A percentile compares a stretch with the other conserved stretches of the same genome.
Evolutionary conservation across 2,888 invertebrate genomes (phyloP).

Genomic region (Dioctria linearis): DNA sequence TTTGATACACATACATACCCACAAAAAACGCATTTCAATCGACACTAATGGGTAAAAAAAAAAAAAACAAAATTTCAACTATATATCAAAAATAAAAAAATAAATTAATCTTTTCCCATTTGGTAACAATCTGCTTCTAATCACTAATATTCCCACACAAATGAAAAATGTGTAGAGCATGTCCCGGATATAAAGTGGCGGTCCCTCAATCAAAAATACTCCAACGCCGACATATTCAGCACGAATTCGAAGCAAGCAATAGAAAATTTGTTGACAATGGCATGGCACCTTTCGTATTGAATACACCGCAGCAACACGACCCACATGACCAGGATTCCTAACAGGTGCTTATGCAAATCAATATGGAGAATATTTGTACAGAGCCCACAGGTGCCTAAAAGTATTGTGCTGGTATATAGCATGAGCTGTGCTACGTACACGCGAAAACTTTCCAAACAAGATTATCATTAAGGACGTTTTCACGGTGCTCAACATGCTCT

Average conservation of each 20-base stretch:
- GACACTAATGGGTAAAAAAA: too few relatives aligned
- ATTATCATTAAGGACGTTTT: conserved; percentile 23
- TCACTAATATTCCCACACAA: not conserved
- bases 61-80: too few relatives aligned
- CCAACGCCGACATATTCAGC: not conserved
- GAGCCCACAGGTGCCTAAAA: conserved; percentile 35
- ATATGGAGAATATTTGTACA: conserved; percentile 16
- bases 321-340: conserved; percentile 21
- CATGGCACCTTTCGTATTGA: not conserved
- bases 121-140: not conserved
- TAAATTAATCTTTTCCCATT: not conserved
- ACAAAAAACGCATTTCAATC: too few relatives aligned
- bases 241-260: not conserved
- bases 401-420: not conserved
- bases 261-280: not conserved
- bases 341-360: conserved; percentile 44
- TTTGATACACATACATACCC: too few relatives aligned
- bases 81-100: too few relatives aligned
- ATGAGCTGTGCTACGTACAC: not conserved
- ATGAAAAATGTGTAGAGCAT: not conserved
- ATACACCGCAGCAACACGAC: not conserved
- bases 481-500: conserved; percentile 11
- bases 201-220: not conserved
- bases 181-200: not conserved
- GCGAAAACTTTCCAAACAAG: conserved; percentile 27